These are phyloP conservation scores for Lepidurus arcticus DNA, from an alignment of 1,140 invertebrate species.

Conservation along the genomic window DNA sequence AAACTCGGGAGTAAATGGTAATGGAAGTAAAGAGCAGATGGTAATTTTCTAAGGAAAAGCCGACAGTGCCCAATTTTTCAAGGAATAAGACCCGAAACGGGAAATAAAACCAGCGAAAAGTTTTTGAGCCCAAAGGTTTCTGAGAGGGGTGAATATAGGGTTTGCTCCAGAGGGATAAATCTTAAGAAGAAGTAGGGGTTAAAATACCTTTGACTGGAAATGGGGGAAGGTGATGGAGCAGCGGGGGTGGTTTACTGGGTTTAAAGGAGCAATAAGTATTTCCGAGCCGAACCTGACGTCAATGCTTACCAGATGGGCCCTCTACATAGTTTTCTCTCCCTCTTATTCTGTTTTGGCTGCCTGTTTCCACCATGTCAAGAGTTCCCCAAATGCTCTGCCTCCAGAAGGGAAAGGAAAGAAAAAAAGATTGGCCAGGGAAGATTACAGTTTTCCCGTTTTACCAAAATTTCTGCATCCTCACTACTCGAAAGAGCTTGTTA, in stretches of 20 bases:
- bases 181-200: background rate
- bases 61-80: background rate
- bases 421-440: too few relatives aligned
- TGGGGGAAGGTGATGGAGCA: constrained; percentile 1
- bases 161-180: background rate
- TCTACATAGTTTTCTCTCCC: too few relatives aligned
- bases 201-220: constrained; percentile 10
- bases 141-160: background rate
- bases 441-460: too few relatives aligned
- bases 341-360: too few relatives aligned
- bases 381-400: too few relatives aligned
- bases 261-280: background rate
- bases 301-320: background rate
- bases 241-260: background rate
- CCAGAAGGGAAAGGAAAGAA: too few relatives aligned
- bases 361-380: too few relatives aligned
- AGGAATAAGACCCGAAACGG: background rate
- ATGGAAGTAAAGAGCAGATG: background rate
- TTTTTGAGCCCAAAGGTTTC: background rate
- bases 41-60: background rate
- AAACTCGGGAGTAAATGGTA: background rate
- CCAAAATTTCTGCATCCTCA: too few relatives aligned
- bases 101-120: background rate
- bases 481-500: too few relatives aligned
- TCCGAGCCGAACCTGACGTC: background rate